These are phyloP conservation scores for Mayetiola destructor DNA, from an alignment of 2,888 invertebrate species.

Conservation along the genomic window DNA sequence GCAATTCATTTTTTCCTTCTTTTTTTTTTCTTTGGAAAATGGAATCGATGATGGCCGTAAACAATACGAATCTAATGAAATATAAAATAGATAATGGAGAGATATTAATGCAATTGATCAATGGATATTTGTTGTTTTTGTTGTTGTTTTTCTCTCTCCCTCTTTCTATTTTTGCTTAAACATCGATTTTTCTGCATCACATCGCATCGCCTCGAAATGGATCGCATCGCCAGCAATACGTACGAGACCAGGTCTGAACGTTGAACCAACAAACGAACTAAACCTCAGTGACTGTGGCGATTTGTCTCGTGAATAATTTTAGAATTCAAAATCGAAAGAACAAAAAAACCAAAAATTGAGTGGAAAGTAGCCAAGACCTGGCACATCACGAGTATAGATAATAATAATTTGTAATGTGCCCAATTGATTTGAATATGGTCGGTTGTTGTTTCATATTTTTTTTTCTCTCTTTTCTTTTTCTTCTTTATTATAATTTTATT, in stretches of 20 bases:
- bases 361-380: conserved; percentile 6
- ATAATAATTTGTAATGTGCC: conserved; percentile 8
- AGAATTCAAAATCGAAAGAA: not conserved
- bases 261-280: not conserved
- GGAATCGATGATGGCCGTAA: not conserved
- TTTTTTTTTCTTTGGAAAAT: not conserved
- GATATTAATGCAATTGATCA: not conserved
- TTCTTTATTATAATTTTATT: too few relatives aligned
- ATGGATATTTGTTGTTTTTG: too few relatives aligned
- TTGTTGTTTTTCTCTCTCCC: not conserved
- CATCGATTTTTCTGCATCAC: not conserved
- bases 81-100: conserved; percentile 10
- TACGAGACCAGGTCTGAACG: not conserved
- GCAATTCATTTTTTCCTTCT: not conserved
- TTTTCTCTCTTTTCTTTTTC: too few relatives aligned
- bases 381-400: conserved; percentile 3
- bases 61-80: conserved; percentile 12
- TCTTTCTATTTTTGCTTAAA: not conserved
- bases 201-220: not conserved
- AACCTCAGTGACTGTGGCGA: not conserved
- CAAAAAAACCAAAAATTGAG: not conserved
- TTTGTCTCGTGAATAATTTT: not conserved
- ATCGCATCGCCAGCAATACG: not conserved
- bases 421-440: conserved; percentile 10
- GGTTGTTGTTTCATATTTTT: too few relatives aligned